Conservation (phyloP, 2,797 vertebrate species). For the Cirrhinus mrigala region DNA sequence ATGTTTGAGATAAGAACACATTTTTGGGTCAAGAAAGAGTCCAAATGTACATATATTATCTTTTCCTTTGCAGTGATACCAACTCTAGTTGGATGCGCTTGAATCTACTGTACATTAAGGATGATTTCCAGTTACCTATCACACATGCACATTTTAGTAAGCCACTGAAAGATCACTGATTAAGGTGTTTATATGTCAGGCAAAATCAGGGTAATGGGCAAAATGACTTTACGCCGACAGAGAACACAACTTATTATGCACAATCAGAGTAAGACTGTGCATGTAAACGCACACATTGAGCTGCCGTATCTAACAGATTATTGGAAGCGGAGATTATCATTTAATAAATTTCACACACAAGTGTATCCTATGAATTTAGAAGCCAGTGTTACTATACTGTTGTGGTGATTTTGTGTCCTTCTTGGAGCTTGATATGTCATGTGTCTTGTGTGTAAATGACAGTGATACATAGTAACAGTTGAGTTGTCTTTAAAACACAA, state of each 20-base stretch:
- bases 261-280: background rate
- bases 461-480: background rate
- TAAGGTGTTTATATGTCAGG: too few relatives aligned
- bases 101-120: too few relatives aligned
- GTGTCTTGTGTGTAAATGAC: background rate
- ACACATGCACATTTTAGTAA: too few relatives aligned
- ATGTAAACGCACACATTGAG: background rate
- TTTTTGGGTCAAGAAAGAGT: too few relatives aligned
- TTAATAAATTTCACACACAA: background rate
- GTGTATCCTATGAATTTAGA: background rate
- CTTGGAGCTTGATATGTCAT: background rate
- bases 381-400: background rate
- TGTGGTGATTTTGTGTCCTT: background rate
- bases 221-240: background rate
- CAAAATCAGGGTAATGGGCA: background rate
- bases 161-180: too few relatives aligned
- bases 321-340: background rate
- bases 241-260: background rate
- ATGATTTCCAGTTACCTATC: too few relatives aligned
- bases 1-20: background rate
- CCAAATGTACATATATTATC: background rate
- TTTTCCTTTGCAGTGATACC: background rate
- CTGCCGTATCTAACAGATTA: too few relatives aligned
- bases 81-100: background rate
- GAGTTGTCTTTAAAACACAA: slow-evolving; percentile 31